Evolutionary conservation across 2,113 vertebrate species (phyloP), one percentile per base, ranked within the genome.

Genomic region (Cebus imitator): DNA sequence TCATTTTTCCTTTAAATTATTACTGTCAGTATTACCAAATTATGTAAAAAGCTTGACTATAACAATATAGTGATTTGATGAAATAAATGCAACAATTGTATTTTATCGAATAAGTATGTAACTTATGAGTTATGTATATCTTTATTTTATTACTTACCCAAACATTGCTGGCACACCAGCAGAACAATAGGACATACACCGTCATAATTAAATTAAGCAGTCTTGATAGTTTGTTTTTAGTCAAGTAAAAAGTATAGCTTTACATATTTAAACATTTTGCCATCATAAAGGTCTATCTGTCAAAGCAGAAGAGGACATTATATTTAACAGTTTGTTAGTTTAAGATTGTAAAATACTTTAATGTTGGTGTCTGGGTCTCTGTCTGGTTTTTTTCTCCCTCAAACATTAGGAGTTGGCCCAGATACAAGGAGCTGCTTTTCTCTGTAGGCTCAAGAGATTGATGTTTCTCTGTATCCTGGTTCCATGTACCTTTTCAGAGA

Each of bases 31-130:
- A 82, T 70, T 43, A 97, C 23, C 18, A 92, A 85, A 90, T 90
- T 55, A 76, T 20, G 6, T 82, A 20, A 95, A 94, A 90, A 78
- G 79, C n/a, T 90, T 85, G 32, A 8, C 35, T 70, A 55, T 45
- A 89, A 81, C n/a, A 89, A 89, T n/a, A 45, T 6, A 58, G 64
- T 50, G 73, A 88, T 79, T 81, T 92, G 17, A 66, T 50, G 7
- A 93, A 87, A 90, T 87, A 72, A 93, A 97, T 55, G 45, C 52
- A 96, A 79, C 90, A 93, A 52, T 35, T 91, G 17, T 55, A 43
- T 84, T 94, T 79, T 80, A 9, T 76, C 35, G 48, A 72, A 68
- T 94, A 48, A 72, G 27, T 83, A 35, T 72, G n/a, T 87, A 78
- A 70, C 40, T 75, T 78, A 43, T 64, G 25, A 73, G 37, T 61